Conservation (phyloP, 1,140 invertebrate species). For the Drosophila lini region DNA sequence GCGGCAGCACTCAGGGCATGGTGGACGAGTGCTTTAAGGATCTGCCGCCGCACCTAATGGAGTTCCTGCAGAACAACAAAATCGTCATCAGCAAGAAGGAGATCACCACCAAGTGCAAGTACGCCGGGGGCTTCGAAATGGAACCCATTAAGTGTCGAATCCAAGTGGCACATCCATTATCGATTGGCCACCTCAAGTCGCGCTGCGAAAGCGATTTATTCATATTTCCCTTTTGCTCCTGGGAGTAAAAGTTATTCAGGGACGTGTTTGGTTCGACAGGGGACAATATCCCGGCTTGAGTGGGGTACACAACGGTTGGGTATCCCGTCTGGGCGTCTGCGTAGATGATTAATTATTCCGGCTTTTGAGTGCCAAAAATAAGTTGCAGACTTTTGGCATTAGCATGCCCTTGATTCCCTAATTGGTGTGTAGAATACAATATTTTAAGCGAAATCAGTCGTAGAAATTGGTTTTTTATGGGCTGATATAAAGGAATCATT, state of each 20-base stretch:
- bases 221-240: slow-evolving; percentile 20
- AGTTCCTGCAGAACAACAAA: slow-evolving; percentile 77
- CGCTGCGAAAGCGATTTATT: slow-evolving; percentile 19
- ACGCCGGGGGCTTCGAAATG: slow-evolving; percentile 33
- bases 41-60: slow-evolving; percentile 76
- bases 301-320: slow-evolving; percentile 7
- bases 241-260: slow-evolving; percentile 14
- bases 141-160: slow-evolving; percentile 1
- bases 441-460: background rate
- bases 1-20: slow-evolving; percentile 76
- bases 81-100: slow-evolving; percentile 73
- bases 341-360: slow-evolving; percentile 41
- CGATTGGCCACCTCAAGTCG: slow-evolving; percentile 31
- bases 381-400: slow-evolving; percentile 18
- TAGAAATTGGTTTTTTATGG: background rate
- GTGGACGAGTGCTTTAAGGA: slow-evolving; percentile 82
- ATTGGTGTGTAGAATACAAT: slow-evolving; percentile 14
- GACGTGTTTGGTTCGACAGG: slow-evolving; percentile 2
- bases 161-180: slow-evolving; percentile 27
- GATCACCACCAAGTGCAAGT: slow-evolving; percentile 78
- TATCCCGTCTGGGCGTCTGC: background rate
- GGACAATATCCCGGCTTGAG: slow-evolving; percentile 23
- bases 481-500: background rate
- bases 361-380: slow-evolving; percentile 37
- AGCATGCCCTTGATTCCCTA: slow-evolving; percentile 3